phyloP scores from a whole-genome alignment of 2,888 invertebrate genomes.

The Pelosia muscerda region DNA sequence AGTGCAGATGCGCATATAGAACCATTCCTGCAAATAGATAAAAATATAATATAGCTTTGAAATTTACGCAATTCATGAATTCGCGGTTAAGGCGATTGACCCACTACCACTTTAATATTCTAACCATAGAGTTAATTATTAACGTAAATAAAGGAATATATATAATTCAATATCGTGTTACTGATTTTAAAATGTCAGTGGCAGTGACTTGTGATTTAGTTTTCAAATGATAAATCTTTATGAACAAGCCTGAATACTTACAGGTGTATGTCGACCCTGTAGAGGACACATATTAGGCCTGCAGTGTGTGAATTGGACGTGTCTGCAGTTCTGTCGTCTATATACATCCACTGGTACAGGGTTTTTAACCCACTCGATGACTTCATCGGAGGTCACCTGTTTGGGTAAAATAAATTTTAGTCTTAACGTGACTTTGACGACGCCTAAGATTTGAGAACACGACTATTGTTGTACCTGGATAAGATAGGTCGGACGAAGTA shows the following conservation, averaged over 20 bases:
- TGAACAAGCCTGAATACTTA: slow-evolving; percentile 38
- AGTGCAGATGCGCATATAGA: slow-evolving; percentile 82
- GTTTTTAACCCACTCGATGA: slow-evolving; percentile 86
- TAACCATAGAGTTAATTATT: no score
- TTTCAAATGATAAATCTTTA: background rate
- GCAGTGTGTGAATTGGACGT: slow-evolving; percentile 50
- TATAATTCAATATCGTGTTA: no score
- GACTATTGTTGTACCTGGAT: no score
- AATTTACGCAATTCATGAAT: background rate
- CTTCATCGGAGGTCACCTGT: slow-evolving; percentile 80
- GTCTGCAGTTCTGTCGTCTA: slow-evolving; percentile 54
- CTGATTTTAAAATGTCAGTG: no score
- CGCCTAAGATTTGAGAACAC: background rate
- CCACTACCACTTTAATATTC: no score
- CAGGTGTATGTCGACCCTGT: slow-evolving; percentile 55
- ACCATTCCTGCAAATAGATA: slow-evolving; percentile 57
- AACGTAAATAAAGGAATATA: no score
- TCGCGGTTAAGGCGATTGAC: no score
- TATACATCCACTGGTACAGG: slow-evolving; percentile 80
- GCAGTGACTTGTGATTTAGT: no score
- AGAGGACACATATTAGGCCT: slow-evolving; percentile 48
- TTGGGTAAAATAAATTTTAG: slow-evolving; percentile 26
- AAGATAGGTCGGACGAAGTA: no score
- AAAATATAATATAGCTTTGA: background rate
- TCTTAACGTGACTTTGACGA: background rate